Evolutionary conservation across 2,888 invertebrate species (phyloP).

Genomic region (Rambutsinella grinnellia): DNA sequence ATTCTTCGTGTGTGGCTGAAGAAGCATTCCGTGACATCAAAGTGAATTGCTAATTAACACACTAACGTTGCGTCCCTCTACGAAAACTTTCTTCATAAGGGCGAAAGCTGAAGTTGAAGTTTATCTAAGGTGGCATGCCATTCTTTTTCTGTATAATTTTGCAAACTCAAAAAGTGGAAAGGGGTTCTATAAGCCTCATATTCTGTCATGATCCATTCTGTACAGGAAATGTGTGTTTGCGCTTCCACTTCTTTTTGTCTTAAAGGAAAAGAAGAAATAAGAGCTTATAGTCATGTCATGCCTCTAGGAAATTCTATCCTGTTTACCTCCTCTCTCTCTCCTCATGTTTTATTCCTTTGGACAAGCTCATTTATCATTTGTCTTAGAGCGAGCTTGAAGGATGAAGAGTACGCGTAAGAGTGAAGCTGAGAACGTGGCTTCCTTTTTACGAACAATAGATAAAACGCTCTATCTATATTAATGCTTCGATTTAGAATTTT

Average conservation of each 20-base stretch:
- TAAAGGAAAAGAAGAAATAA: not conserved
- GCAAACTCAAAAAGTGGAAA: too few relatives aligned
- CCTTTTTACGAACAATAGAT: not conserved
- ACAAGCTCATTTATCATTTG: slow-evolving; percentile 50
- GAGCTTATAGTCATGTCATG: not conserved
- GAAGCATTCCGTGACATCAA: slow-evolving; percentile 21
- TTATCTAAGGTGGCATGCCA: not conserved
- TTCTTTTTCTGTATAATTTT: not conserved
- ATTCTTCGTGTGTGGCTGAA: slow-evolving; percentile 1
- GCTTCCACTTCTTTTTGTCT: not conserved
- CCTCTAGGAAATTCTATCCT: slow-evolving; percentile 7
- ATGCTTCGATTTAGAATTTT: too few relatives aligned
- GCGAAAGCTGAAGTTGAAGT: not conserved
- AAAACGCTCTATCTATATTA: not conserved
- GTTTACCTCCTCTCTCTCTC: too few relatives aligned
- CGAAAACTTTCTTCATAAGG: not conserved
- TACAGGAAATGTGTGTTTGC: not conserved
- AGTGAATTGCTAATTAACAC: slow-evolving; percentile 39
- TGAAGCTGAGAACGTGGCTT: not conserved
- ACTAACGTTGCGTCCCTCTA: not conserved
- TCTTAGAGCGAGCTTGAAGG: slow-evolving; percentile 24
- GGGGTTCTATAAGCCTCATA: too few relatives aligned
- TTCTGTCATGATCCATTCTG: too few relatives aligned
- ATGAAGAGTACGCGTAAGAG: not conserved
- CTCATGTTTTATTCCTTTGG: slow-evolving; percentile 24